Evolutionary conservation across 35 echinoderm and acorn worm genomes (phyloP), one percentile per base, ranked within the genome.

Genomic region (Apostichopus japonicus): DNA sequence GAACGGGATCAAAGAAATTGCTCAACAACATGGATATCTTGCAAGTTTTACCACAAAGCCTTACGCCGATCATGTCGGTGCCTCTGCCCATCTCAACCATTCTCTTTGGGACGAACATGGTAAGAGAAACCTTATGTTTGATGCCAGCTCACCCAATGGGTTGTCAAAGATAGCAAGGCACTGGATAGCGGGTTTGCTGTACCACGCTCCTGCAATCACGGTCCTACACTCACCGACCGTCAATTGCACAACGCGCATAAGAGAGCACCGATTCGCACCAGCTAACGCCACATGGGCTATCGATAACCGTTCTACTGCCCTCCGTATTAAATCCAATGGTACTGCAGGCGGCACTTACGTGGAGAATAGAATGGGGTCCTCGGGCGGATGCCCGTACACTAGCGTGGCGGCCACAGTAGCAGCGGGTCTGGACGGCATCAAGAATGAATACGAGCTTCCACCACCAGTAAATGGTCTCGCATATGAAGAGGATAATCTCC

Each of bases 1-100:
- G 62, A 67, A 75, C 7, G 87, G 91, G 6, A 87, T 96, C 23
- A 96, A 96, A 77, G 94, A 96, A 78, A 96, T 96, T 10, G 94
- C 94, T 1, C 54, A 91, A 16, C 56, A 84, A 33, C 91, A 96
- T 61, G 87, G 87, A 27, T 87, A 65, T 8, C 21, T 91, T 17
- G 92, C 94, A 8, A 62, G 63, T 17, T 96, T 96, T 24, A 96
- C 86, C 86, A 86, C 57, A 4, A 93, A 93, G 56, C 94, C 94
- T 58, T 96, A 90, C 78, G 5, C 57, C 6, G 70, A 92, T 25
- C 24, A 55, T 4, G 10, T 16, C 10, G 94, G 94, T 7, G 71
- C 84, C 7, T 90, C 92, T 6, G 92, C 83, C 9, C 94, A 96
- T 78, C 93, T 78, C 54, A 93, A 93, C 54, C 94, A 96, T 62